A percentile compares a stretch with the other conserved stretches of the same genome.
phyloP scores from a whole-genome alignment of 2,888 invertebrate species.

The Lepidonotus clava region DNA sequence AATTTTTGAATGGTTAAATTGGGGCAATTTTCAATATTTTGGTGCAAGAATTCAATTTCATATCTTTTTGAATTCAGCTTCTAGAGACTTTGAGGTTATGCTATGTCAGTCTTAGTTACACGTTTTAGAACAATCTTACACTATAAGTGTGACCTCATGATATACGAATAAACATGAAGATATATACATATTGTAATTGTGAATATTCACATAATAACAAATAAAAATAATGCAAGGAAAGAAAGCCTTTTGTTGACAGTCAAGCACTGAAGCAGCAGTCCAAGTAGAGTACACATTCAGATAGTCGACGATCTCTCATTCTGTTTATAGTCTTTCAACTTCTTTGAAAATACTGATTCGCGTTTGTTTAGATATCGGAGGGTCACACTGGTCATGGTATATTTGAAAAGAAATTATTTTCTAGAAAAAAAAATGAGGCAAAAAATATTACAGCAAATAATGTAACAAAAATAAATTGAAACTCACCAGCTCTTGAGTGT shows the following conservation, averaged over 20 bases:
- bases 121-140: too few species aligned
- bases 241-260: neutral
- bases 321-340: neutral
- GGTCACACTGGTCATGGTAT: neutral
- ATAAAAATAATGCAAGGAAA: neutral
- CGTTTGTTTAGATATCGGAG: neutral
- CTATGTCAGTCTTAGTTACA: too few species aligned
- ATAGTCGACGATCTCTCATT: neutral
- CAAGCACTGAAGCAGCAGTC: slow-evolving; percentile 47
- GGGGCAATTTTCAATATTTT: neutral
- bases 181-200: neutral
- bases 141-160: too few species aligned
- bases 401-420: neutral
- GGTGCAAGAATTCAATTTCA: neutral
- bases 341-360: neutral
- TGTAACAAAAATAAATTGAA: neutral
- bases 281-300: too few species aligned
- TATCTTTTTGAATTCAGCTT: neutral
- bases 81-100: too few species aligned
- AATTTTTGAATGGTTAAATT: neutral
- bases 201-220: neutral
- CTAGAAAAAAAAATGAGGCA: neutral
- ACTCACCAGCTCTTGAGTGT: slow-evolving; percentile 91
- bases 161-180: neutral
- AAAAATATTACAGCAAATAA: neutral